A percentile compares a stretch with the other conserved stretches of the same genome.
Evolutionary conservation across 37 sponge, comb jelly and placozoan species (phyloP).

Genomic region (Eunapius fragilis): DNA sequence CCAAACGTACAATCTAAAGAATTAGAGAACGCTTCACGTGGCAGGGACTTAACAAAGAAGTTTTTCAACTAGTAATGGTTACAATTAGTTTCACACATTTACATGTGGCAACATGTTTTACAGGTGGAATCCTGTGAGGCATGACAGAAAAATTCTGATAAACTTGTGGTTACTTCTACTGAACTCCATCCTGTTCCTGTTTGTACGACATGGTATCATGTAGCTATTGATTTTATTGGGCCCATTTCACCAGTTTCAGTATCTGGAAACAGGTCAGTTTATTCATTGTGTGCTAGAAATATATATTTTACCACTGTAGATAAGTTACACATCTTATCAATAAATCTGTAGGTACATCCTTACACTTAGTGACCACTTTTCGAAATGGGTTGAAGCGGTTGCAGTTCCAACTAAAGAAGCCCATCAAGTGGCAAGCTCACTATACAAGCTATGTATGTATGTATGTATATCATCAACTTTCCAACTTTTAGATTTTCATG

Average conservation of each 20-base stretch:
- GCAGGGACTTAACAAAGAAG: background rate
- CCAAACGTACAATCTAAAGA: background rate
- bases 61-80: background rate
- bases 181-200: background rate
- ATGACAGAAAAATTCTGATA: background rate
- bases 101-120: background rate
- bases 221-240: background rate
- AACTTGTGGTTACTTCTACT: background rate
- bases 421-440: background rate
- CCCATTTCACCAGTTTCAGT: background rate
- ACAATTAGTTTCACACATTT: background rate
- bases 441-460: background rate
- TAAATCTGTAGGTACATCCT: background rate
- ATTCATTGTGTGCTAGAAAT: background rate
- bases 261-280: background rate
- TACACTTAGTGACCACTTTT: background rate
- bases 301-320: background rate
- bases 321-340: background rate
- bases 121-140: background rate
- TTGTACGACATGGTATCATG: background rate
- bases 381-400: background rate
- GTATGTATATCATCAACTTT: background rate
- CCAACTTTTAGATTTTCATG: background rate
- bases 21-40: background rate
- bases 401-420: background rate